These are phyloP conservation scores for Prorops nasuta DNA, from an alignment of 1,140 invertebrate species.

Conservation along the genomic window DNA sequence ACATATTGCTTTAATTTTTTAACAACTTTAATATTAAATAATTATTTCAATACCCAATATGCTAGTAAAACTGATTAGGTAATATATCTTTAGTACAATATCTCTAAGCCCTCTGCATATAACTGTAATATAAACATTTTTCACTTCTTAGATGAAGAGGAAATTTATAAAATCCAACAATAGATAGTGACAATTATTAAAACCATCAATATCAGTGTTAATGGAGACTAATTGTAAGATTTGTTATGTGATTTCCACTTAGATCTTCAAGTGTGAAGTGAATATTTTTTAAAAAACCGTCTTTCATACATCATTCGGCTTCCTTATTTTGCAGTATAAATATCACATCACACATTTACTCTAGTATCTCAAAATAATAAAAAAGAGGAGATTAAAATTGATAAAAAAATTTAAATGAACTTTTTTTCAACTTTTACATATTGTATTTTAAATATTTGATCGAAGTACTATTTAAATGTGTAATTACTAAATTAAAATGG, in stretches of 20 bases:
- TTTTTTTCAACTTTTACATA: no score
- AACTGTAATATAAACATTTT: conserved; percentile 40
- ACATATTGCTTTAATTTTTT: neutral
- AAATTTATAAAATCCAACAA: conserved; percentile 44
- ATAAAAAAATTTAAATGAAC: no score
- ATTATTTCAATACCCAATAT: no score
- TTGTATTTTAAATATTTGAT: no score
- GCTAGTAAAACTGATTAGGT: no score
- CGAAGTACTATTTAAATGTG: no score
- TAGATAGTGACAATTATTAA: conserved; percentile 31
- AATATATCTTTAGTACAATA: conserved; percentile 28
- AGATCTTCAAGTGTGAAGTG: conserved; percentile 17
- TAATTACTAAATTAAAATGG: conserved; percentile 18
- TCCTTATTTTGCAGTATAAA: neutral
- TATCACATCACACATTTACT: neutral
- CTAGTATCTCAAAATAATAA: neutral
- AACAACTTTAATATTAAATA: neutral
- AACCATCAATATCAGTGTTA: conserved; percentile 24
- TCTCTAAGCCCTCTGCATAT: conserved; percentile 32
- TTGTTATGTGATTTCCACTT: conserved; percentile 13
- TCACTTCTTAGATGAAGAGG: conserved; percentile 26
- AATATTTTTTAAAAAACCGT: conserved; percentile 3
- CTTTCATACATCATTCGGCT: neutral
- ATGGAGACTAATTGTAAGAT: conserved; percentile 22
- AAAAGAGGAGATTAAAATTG: no score